A percentile compares a stretch with the other conserved stretches of the same genome.
These are phyloP conservation scores for Siphlonurus alternatus DNA, from an alignment of 2,888 invertebrate genomes.

Conservation along the genomic window DNA sequence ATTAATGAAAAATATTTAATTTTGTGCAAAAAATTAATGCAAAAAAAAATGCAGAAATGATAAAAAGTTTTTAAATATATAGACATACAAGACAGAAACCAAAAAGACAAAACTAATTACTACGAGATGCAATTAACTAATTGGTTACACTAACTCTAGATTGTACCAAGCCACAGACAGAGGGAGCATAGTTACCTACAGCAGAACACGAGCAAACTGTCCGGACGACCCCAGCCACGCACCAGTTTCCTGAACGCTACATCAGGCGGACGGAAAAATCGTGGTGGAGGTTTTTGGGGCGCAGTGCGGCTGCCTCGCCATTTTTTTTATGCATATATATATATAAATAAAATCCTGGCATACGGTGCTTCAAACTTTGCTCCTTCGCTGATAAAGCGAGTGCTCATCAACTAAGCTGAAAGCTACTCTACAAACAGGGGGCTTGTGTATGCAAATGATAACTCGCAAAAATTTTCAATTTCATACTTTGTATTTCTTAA, in stretches of 20 bases:
- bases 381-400: neutral
- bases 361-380: neutral
- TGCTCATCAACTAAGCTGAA: neutral
- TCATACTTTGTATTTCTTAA: conserved; percentile 10
- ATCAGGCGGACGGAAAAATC: neutral
- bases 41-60: too few relatives aligned
- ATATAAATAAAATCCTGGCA: neutral
- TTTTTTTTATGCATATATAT: neutral
- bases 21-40: too few relatives aligned
- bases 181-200: neutral
- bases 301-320: neutral
- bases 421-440: neutral
- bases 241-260: neutral
- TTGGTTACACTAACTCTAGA: too few relatives aligned
- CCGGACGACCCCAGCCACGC: neutral
- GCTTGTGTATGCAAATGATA: conserved; percentile 4
- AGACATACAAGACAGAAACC: too few relatives aligned
- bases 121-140: too few relatives aligned
- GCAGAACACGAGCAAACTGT: neutral
- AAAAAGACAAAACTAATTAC: too few relatives aligned
- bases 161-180: neutral
- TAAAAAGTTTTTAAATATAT: too few relatives aligned
- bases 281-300: neutral
- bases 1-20: too few relatives aligned
- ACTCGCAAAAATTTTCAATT: conserved; percentile 2